Percentiles rank a stretch among this genome's conserved stretches.
phyloP scores from a whole-genome alignment of 1,140 invertebrate species.

The Bombus impatiens region DNA sequence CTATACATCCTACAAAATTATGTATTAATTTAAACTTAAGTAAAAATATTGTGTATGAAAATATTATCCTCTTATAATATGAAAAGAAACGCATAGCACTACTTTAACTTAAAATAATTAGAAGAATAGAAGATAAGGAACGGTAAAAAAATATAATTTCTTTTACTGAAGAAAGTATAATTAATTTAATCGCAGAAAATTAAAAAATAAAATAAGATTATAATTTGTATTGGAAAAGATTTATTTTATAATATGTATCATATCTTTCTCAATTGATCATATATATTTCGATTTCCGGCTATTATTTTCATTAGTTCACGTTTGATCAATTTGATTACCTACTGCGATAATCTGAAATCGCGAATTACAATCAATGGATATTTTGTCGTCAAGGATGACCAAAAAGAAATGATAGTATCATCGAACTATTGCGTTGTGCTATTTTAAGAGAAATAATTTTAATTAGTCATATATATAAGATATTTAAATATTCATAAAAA shows the following conservation, averaged over 20 bases:
- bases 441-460: neutral
- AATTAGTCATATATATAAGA: neutral
- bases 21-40: neutral
- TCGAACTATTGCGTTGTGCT: neutral
- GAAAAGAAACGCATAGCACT: neutral
- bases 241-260: neutral
- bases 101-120: neutral
- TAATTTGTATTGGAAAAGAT: neutral
- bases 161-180: neutral
- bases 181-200: neutral
- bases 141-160: neutral
- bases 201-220: neutral
- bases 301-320: conserved; percentile 25
- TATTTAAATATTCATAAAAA: neutral
- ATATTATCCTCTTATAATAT: neutral
- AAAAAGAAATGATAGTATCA: neutral
- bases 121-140: too few species aligned
- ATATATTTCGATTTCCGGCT: neutral
- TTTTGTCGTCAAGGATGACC: conserved; percentile 14
- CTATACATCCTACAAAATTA: neutral
- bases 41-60: neutral
- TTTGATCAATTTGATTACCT: conserved; percentile 34
- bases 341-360: conserved; percentile 36
- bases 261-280: neutral
- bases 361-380: conserved; percentile 34